Evolutionary conservation across 1,140 invertebrate species (phyloP), one percentile per base, ranked within the genome.

Genomic region (Pteromalus puparum): DNA sequence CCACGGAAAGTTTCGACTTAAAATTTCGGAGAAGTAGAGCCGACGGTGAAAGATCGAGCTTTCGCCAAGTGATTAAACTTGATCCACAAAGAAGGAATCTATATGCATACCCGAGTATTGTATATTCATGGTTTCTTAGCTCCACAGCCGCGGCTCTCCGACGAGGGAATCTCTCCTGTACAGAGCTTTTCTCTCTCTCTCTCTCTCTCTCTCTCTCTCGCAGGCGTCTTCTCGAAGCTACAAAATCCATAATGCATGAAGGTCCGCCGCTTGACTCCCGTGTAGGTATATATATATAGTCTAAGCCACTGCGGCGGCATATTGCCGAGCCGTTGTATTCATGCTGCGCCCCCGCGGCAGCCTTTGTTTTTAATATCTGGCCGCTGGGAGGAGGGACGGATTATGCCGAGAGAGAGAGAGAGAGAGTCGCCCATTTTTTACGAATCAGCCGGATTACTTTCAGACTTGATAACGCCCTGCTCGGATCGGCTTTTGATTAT

Each of bases 41-140:
- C 24, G 0, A 34, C 24, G 6, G 13, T 7, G 24, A 65, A 78
- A 26, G 80, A n/a, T n/a, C n/a, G n/a, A 30, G 70, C 79, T 80
- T 85, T 82, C 67, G 77, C 77, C 75, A 87, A 90, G 88, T 89
- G 89, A 91, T 92, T 89, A 89, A 91, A 91, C 87, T 91, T 90
- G 87, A 90, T 90, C 90, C 88, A 88, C 88, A 89, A 91, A 90
- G 89, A 85, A 88, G 86, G 88, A 88, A 90, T 91, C 88, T 91
- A 89, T 89, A 90, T 91, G 89, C 88, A 92, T 91, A 90, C 87
- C 83, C 74, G 82, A 87, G 89, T 93, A 93, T 93, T 93, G 92
- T 93, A 93, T 93, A 93, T 93, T 93, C 92, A 93, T 93, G 90
- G 91, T 93, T 91, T 92, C 92, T 92, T 92, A 91, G 90, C 88